Evolutionary conservation across 2,113 vertebrate species (phyloP).

Genomic region (Uropsilus gracilis): DNA sequence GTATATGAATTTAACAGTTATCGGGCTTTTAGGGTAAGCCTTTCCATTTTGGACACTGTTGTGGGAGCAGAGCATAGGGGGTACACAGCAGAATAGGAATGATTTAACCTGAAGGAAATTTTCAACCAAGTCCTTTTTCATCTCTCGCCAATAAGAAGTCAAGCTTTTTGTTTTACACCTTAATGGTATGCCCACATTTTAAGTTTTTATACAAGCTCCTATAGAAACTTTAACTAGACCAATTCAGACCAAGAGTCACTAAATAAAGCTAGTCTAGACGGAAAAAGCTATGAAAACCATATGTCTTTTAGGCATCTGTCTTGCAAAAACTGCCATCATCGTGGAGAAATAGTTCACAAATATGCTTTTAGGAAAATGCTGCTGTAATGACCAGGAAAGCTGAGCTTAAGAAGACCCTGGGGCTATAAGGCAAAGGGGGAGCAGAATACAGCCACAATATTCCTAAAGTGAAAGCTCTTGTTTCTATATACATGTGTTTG

Average conservation of each 20-base stretch:
- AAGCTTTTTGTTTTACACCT: conserved; percentile 82
- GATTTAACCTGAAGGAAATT: conserved; percentile 52
- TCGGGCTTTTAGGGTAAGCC: conserved; percentile 63
- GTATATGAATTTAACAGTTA: conserved; percentile 81
- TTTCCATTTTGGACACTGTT: conserved; percentile 73
- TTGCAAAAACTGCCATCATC: conserved; percentile 78
- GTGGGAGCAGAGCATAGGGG: conserved; percentile 6
- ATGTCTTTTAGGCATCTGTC: conserved; percentile 81
- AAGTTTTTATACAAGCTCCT: conserved; percentile 79
- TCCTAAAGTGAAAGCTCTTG: conserved; percentile 62
- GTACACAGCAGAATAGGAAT: background rate
- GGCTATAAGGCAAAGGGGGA: too few species aligned
- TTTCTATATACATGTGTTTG: conserved; percentile 57
- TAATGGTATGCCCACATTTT: conserved; percentile 61
- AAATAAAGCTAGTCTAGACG: conserved; percentile 87
- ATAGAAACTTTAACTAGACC: conserved; percentile 80
- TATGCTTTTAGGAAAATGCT: conserved; percentile 69
- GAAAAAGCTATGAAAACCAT: conserved; percentile 87
- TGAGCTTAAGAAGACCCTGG: background rate
- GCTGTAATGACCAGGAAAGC: conserved; percentile 69
- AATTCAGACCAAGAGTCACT: conserved; percentile 82
- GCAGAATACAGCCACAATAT: conserved; percentile 29
- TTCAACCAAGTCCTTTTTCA: conserved; percentile 50
- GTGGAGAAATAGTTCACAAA: conserved; percentile 75
- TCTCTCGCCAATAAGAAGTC: conserved; percentile 70